These are phyloP conservation scores for Caenorhabditis sp. DNA, from an alignment of 2,888 invertebrate genomes.

Conservation along the genomic window DNA sequence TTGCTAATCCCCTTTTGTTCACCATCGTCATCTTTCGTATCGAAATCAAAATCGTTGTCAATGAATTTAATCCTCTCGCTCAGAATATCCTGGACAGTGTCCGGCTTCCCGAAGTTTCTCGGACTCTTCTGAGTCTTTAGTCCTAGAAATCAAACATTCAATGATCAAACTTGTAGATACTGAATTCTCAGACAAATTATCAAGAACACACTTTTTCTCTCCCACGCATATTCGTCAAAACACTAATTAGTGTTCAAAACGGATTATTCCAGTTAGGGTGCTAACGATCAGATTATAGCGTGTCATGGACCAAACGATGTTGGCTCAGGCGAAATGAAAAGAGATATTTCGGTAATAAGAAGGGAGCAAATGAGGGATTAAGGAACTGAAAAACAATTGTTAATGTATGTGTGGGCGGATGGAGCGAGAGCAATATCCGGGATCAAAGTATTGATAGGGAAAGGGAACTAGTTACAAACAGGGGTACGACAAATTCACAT, in stretches of 20 bases:
- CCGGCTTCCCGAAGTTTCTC: constrained; percentile 38
- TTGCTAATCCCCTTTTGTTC: constrained; percentile 10
- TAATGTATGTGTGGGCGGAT: constrained; percentile 14
- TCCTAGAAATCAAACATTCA: constrained; percentile 35
- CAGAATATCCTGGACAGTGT: constrained; percentile 54
- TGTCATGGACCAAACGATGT: not conserved
- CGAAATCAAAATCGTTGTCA: constrained; percentile 55
- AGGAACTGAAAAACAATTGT: constrained; percentile 27
- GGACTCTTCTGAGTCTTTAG: constrained; percentile 47
- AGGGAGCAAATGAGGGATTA: constrained; percentile 16
- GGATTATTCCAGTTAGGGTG: constrained; percentile 14
- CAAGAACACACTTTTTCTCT: too few species aligned
- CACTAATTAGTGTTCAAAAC: constrained; percentile 18
- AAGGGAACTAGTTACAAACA: not conserved
- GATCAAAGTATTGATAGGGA: constrained; percentile 2
- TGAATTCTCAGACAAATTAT: too few species aligned
- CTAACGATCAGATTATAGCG: constrained; percentile 37
- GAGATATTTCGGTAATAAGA: constrained; percentile 20
- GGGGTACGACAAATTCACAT: constrained; percentile 10
- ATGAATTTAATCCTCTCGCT: constrained; percentile 58
- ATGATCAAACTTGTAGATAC: too few species aligned
- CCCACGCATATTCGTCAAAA: constrained; percentile 21
- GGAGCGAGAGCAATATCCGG: constrained; percentile 6
- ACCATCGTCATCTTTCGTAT: constrained; percentile 53
- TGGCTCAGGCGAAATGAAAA: not conserved